Base-by-base conservation (phyloP, 2,113 vertebrate species). In the Rattus rattus region DNA sequence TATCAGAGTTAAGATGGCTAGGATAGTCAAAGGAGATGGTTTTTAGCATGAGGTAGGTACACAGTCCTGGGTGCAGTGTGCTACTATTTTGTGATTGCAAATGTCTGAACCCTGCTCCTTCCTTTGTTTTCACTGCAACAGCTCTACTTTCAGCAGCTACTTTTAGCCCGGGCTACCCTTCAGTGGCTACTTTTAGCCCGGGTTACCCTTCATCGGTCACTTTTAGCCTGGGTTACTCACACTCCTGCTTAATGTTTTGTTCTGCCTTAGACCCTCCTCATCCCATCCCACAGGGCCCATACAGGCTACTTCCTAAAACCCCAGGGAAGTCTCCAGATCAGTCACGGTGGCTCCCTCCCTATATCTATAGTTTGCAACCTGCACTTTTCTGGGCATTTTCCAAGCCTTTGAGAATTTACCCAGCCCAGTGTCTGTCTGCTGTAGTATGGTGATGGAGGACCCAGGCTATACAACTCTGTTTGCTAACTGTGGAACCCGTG, bases 51-150 rank as follows among this genome's bases (percentile, higher is more conserved):
- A 13, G 63, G 39, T 72, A 43, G 36, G 24, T 16, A 56, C n/a
- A 22, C 24, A 92, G 43, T 83, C 22, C 49, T 33, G 77, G 26
- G 72, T 75, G 39, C 26, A 90, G 0, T 89, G 59, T 95, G 70
- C 30, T 90, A 90, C 28, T 67, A 81, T 73, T 95, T 80, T 80
- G 61, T 92, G 92, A 79, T 88, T 84, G 33, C 52, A 95, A n/a
- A 39, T 92, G 54, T 59, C 69, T 75, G 85, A n/a, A 13, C 33
- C 76, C 8, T 47, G 13, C n/a, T 83, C 12, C 49, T 56, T 52
- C 14, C 49, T 84, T 28, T 70, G 14, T 59, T 52, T 97, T 86
- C 73, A 94, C 84, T 88, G 33, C 12, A 65, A 80, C 33, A 39
- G 24, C 19, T 84, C 26, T 63, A 16, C 84, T 81, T 94, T 63